Evolutionary conservation across 2,113 vertebrate species (phyloP).

Genomic region (Empidonax alnorum): DNA sequence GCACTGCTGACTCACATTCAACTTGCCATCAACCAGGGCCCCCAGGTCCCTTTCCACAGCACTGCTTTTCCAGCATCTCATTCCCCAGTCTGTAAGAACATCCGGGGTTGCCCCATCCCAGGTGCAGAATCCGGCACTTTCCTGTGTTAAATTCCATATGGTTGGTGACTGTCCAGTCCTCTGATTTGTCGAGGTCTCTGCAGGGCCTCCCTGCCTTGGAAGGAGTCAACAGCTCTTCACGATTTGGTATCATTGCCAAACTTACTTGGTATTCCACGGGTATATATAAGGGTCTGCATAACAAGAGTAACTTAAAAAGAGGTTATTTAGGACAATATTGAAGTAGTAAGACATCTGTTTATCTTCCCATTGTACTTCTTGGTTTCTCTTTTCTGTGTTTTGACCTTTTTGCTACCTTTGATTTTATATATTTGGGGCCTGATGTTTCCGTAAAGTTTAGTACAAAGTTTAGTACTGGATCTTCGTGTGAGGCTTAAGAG

Average conservation of each 20-base stretch:
- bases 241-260: neutral
- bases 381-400: neutral
- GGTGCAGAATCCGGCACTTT: neutral
- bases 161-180: neutral
- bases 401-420: conserved; percentile 13
- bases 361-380: neutral
- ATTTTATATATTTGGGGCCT: neutral
- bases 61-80: neutral
- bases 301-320: neutral
- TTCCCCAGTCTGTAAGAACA: neutral
- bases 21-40: rapidly evolving
- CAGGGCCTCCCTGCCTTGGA: neutral
- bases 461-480: neutral
- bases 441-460: neutral
- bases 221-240: neutral
- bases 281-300: neutral
- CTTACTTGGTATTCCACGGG: neutral
- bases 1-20: neutral
- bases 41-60: rapidly evolving
- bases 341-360: neutral
- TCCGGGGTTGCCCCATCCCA: neutral
- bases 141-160: neutral
- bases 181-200: neutral
- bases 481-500: rapidly evolving
- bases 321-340: neutral